Evolutionary conservation across 2,888 invertebrate genomes (phyloP).

Genomic region (Metellina segmentata): DNA sequence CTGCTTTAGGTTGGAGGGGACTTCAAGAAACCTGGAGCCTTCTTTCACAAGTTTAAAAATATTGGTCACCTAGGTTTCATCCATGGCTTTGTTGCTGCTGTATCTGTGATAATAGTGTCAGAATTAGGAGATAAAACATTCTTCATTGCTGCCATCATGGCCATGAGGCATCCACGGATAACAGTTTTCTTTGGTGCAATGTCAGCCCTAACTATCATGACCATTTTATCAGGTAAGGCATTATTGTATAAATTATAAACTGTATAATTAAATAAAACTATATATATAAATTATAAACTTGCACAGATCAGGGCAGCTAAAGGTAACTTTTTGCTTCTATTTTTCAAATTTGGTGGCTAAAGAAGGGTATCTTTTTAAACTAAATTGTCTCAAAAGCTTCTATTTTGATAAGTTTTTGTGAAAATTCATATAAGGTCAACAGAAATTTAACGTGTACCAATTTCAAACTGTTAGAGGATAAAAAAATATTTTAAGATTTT

Average conservation of each 20-base stretch:
- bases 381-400: too few relatives aligned
- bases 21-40: constrained; percentile 72
- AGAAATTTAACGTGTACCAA: too few relatives aligned
- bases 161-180: constrained; percentile 96
- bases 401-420: too few relatives aligned
- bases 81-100: constrained; percentile 95
- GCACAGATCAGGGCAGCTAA: too few relatives aligned
- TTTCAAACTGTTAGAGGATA: too few relatives aligned
- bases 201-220: constrained; percentile 94
- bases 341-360: too few relatives aligned
- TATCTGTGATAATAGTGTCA: constrained; percentile 97
- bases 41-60: constrained; percentile 67
- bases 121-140: constrained; percentile 99
- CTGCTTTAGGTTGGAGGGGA: constrained; percentile 72
- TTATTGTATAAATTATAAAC: neutral
- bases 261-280: too few relatives aligned
- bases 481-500: too few relatives aligned
- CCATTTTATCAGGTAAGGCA: constrained; percentile 89
- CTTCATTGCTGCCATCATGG: constrained; percentile 99
- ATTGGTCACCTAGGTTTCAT: constrained; percentile 85
- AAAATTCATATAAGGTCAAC: too few relatives aligned
- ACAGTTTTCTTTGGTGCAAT: constrained; percentile 97
- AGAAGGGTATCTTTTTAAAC: too few relatives aligned
- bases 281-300: too few relatives aligned
- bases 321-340: too few relatives aligned